phyloP scores from a whole-genome alignment of 2,888 invertebrate species.

The Tachystola acroxantha region DNA sequence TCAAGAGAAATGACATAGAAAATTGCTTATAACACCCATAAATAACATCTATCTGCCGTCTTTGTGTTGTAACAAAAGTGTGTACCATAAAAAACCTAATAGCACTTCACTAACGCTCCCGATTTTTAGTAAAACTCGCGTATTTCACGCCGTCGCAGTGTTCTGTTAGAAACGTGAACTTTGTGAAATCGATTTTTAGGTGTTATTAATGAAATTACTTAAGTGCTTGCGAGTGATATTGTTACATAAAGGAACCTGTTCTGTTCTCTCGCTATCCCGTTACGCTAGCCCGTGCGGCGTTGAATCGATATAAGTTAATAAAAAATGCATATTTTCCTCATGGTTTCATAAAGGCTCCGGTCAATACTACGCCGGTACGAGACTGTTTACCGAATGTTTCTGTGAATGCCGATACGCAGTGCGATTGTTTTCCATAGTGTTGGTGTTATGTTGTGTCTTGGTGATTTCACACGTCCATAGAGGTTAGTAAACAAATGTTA shows the following conservation, averaged over 20 bases:
- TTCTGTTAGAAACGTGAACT: constrained; percentile 67
- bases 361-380: constrained; percentile 37
- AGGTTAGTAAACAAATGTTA: constrained; percentile 64
- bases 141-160: constrained; percentile 65
- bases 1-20: constrained; percentile 57
- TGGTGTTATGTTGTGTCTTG: constrained; percentile 33
- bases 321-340: constrained; percentile 74
- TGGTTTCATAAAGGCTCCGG: constrained; percentile 60
- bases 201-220: constrained; percentile 76
- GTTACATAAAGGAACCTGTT: constrained; percentile 48
- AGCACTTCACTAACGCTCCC: constrained; percentile 26
- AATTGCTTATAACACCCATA: constrained; percentile 33
- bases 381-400: constrained; percentile 33
- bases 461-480: constrained; percentile 26
- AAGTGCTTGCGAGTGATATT: constrained; percentile 67
- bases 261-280: constrained; percentile 36
- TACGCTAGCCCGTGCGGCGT: constrained; percentile 30
- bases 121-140: constrained; percentile 60
- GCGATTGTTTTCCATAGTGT: constrained; percentile 29
- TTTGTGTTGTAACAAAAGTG: constrained; percentile 27
- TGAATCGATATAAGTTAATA: constrained; percentile 70
- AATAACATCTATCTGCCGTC: constrained; percentile 24
- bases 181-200: constrained; percentile 75
- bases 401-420: constrained; percentile 30
- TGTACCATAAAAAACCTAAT: constrained; percentile 20